Base-by-base conservation (phyloP, 2,888 invertebrate genomes). In the Cerceris rybyensis region DNA sequence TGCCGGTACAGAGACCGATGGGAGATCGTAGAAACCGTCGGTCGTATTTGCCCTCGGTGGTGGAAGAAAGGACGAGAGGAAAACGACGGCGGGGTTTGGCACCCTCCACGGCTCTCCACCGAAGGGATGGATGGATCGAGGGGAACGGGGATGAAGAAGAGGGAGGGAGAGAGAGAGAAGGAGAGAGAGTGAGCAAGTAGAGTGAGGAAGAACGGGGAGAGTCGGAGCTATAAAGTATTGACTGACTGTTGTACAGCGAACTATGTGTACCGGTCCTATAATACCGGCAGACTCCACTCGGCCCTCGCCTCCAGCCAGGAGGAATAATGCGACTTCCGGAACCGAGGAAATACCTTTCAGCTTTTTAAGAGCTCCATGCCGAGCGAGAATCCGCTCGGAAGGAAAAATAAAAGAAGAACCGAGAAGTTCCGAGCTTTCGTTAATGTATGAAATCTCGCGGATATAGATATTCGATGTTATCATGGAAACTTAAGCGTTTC, bases 321-420 rank as follows among this genome's bases (percentile, higher is more conserved):
- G 84, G 83, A 83, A 86, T 86, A 86, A 86, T 85, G 84, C 83
- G 76, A 84, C 86, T 86, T 87, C 84, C 86, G 85, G 80, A 80
- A 85, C 70, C 81, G 73, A 78, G 80, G 75, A 86, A 86, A 83
- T 86, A 83, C 85, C 80, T 85, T 85, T 86, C 78, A 84, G 74
- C 81, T 77, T 83, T 81, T 84, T 81, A 83, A 82, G 75, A 82
- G 81, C 81, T 50, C 80, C 75, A 64, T 60, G 75, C 80, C 80
- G 68, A 68, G 73, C 72, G 83, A 76, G 76, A 79, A 71, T 66
- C 59, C 73, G 60, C 55, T 46, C 57, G 63, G 66, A 66, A 67
- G 75, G 70, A 60, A 75, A 79, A 77, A 75, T 71, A 65, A 70
- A 80, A 49, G 60, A 58, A 63, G 16, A 59, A 61, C 70, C 16